Conservation (phyloP, 2,797 vertebrate genomes). For the Rhabdomys pumilio region DNA sequence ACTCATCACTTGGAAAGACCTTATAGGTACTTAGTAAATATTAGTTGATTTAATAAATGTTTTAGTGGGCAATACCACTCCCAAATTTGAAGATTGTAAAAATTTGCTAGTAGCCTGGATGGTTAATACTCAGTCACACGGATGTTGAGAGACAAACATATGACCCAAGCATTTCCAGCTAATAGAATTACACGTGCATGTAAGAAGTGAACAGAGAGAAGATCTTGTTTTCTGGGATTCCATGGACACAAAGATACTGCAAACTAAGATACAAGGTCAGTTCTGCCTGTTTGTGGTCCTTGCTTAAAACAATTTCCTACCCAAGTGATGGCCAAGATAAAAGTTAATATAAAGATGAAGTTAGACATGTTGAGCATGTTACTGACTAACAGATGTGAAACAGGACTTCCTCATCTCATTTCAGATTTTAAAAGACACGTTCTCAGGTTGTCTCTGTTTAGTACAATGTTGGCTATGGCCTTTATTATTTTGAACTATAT, state of each 20-base stretch:
- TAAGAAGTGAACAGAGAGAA: neutral
- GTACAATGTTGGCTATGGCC: neutral
- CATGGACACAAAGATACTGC: neutral
- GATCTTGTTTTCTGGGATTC: neutral
- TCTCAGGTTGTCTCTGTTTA: neutral
- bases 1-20: neutral
- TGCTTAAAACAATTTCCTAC: neutral
- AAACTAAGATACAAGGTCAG: neutral
- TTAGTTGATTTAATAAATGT: neutral
- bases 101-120: neutral
- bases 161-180: neutral
- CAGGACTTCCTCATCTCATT: neutral
- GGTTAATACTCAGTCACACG: neutral
- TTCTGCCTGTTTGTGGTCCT: neutral
- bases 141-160: neutral
- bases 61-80: neutral
- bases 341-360: neutral
- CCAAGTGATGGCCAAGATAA: neutral
- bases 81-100: neutral
- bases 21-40: neutral
- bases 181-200: neutral
- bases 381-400: neutral
- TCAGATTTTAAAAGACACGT: neutral
- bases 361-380: neutral
- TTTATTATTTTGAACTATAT: neutral